phyloP scores from a whole-genome alignment of 2,113 vertebrate genomes.

The Dicaeum eximium region DNA sequence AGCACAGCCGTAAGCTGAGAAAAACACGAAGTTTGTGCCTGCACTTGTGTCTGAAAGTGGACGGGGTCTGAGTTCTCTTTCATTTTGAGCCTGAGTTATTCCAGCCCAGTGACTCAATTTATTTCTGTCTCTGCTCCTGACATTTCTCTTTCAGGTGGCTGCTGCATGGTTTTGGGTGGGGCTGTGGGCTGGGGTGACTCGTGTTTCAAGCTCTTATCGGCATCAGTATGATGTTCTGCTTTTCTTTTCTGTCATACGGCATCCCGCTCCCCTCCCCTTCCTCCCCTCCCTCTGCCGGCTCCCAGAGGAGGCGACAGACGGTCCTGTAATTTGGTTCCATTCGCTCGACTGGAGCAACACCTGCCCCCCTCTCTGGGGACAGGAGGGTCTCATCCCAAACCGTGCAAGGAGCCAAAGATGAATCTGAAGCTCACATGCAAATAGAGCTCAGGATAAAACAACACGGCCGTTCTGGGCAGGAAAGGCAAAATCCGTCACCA shows the following conservation, averaged over 20 bases:
- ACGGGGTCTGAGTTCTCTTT: neutral
- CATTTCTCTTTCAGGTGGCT: slow-evolving; percentile 52
- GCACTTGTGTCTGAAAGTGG: neutral
- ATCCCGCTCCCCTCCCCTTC: slow-evolving; percentile 67
- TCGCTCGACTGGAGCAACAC: slow-evolving; percentile 99
- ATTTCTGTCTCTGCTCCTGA: neutral
- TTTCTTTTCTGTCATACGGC: slow-evolving; percentile 47
- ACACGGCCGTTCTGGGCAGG: slow-evolving; percentile 7
- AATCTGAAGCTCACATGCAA: slow-evolving; percentile 73
- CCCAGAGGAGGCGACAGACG: slow-evolving; percentile 92
- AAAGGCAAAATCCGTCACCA: slow-evolving; percentile 45
- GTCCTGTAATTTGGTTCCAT: slow-evolving; percentile 98
- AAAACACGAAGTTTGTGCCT: neutral
- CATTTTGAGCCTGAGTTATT: neutral
- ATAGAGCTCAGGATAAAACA: slow-evolving; percentile 38
- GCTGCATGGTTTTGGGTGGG: slow-evolving; percentile 53
- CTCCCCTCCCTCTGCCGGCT: slow-evolving; percentile 80
- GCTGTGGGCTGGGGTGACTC: slow-evolving; percentile 39
- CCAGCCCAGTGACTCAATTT: slow-evolving; percentile 3
- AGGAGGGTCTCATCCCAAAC: slow-evolving; percentile 76
- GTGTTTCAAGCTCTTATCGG: slow-evolving; percentile 44
- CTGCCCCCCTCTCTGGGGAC: slow-evolving; percentile 96
- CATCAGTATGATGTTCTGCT: slow-evolving; percentile 45
- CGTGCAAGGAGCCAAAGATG: slow-evolving; percentile 73
- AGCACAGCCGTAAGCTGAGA: neutral